A percentile compares a stretch with the other conserved stretches of the same genome.
Conservation (phyloP, 2,888 invertebrate genomes). For the Hydroisotoma schaefferi region DNA sequence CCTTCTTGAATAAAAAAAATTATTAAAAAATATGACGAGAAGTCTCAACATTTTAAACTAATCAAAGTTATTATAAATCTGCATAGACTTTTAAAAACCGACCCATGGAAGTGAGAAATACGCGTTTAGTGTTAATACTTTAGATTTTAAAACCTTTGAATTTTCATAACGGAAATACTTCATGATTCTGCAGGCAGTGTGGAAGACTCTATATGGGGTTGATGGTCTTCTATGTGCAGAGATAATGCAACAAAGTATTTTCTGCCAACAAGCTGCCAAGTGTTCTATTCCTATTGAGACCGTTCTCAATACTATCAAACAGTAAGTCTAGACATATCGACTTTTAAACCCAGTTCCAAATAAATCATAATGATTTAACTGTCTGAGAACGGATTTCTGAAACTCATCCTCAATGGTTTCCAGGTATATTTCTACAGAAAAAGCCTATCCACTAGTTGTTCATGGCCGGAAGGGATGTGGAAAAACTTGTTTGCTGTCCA, state of each 20-base stretch:
- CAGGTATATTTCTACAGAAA: constrained; percentile 65
- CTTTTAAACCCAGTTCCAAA: too few relatives aligned
- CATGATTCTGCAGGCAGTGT: constrained; percentile 50
- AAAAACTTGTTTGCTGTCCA: constrained; percentile 74
- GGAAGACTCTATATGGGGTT: constrained; percentile 63
- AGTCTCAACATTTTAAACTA: too few relatives aligned
- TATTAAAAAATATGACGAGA: too few relatives aligned
- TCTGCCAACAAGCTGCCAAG: constrained; percentile 68
- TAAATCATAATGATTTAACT: background rate
- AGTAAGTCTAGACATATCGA: constrained; percentile 61
- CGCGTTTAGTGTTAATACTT: too few relatives aligned
- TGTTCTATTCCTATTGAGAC: constrained; percentile 68
- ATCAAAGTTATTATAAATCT: too few relatives aligned
- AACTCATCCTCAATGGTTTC: constrained; percentile 36
- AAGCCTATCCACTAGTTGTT: constrained; percentile 64
- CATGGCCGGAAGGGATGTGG: constrained; percentile 78
- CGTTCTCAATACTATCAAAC: constrained; percentile 65
- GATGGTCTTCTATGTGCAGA: constrained; percentile 62
- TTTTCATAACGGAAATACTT: too few relatives aligned
- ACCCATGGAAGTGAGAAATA: too few relatives aligned
- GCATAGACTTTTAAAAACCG: too few relatives aligned
- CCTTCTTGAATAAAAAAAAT: too few relatives aligned
- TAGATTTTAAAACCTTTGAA: background rate
- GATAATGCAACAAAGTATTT: constrained; percentile 66
- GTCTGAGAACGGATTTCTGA: background rate